These are phyloP conservation scores for Pemphigus obesinymphae DNA, from an alignment of 1,140 invertebrate species.

Conservation along the genomic window DNA sequence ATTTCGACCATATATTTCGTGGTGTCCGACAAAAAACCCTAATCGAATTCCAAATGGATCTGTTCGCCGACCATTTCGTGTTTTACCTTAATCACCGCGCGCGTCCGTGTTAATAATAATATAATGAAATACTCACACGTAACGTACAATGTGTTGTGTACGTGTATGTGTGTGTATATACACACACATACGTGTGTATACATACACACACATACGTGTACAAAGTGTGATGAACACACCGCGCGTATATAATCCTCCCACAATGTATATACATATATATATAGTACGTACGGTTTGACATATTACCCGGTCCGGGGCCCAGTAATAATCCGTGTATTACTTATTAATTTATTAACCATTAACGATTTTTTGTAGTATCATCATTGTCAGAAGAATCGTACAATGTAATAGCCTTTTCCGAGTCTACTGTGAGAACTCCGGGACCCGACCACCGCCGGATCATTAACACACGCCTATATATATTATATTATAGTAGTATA, in stretches of 20 bases:
- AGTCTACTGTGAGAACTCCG: conserved; percentile 36
- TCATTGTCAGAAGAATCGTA: conserved; percentile 37
- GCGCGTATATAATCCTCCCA: conserved; percentile 15
- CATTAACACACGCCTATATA: conserved; percentile 18
- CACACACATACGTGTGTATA: background rate
- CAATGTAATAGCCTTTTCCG: conserved; percentile 10
- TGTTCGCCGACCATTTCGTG: no score
- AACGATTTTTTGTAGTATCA: conserved; percentile 39
- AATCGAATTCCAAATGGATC: no score
- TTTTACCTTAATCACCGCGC: no score
- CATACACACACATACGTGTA: background rate
- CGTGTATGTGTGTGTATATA: no score
- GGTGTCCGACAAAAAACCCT: no score
- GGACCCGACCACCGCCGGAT: background rate
- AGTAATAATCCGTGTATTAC: conserved; percentile 20
- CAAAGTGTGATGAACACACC: background rate
- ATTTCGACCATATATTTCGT: no score
- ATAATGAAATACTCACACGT: no score
- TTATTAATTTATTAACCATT: conserved; percentile 42
- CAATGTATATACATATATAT: no score
- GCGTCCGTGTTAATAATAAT: no score
- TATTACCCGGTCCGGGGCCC: background rate
- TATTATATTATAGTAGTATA: no score
- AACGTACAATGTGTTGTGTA: background rate
- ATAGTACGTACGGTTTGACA: conserved; percentile 38